phyloP scores from a whole-genome alignment of 2,888 invertebrate genomes.

The Liopterus haemorrhoidalis region DNA sequence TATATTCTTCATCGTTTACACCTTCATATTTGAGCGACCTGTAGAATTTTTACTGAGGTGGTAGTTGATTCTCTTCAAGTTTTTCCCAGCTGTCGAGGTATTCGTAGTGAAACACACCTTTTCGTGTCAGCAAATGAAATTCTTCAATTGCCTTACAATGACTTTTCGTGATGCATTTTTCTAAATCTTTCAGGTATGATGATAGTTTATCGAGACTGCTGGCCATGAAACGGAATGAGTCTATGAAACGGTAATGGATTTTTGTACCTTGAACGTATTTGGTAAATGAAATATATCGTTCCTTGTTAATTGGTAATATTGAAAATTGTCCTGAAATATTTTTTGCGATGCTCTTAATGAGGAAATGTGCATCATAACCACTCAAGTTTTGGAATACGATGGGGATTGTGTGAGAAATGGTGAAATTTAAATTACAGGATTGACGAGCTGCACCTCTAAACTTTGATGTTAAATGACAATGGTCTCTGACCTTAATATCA shows the following conservation, averaged over 20 bases:
- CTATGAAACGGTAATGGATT: constrained; percentile 26
- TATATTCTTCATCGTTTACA: constrained; percentile 35
- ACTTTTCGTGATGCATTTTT: constrained; percentile 10
- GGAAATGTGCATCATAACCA: too few relatives aligned
- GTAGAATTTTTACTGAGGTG: constrained; percentile 31
- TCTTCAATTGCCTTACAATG: constrained; percentile 6
- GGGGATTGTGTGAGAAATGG: too few relatives aligned
- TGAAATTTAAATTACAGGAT: too few relatives aligned
- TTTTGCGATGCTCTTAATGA: too few relatives aligned
- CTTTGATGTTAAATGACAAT: too few relatives aligned
- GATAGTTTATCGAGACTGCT: constrained; percentile 29
- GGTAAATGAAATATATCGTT: too few relatives aligned
- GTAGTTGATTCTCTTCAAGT: constrained; percentile 32
- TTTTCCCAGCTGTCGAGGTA: constrained; percentile 32
- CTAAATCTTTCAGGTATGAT: constrained; percentile 20
- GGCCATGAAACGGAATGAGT: constrained; percentile 31
- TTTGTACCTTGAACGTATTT: too few relatives aligned
- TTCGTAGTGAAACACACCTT: constrained; percentile 36
- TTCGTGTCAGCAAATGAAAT: constrained; percentile 25
- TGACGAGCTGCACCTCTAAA: too few relatives aligned
- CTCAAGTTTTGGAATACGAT: too few relatives aligned
- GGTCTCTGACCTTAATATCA: too few relatives aligned
- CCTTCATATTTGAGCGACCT: constrained; percentile 29
- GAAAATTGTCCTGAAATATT: too few relatives aligned
- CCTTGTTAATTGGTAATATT: too few relatives aligned